Evolutionary conservation across 35 echinoderm and acorn worm genomes (phyloP), one percentile per base, ranked within the genome.

Genomic region (Ophioderma brevispina): DNA sequence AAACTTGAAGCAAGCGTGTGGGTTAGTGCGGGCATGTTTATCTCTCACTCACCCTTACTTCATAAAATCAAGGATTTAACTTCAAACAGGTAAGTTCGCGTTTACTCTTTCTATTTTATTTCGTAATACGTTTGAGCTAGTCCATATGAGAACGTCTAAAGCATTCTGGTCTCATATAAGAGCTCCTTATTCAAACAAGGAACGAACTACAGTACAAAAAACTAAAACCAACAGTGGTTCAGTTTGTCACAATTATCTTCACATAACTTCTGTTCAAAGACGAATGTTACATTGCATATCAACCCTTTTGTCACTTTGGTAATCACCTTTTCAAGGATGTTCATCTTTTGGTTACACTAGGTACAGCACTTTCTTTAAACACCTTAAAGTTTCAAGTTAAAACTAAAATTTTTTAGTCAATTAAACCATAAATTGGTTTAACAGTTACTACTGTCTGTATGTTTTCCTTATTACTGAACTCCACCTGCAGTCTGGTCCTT

Each of bases 21-120:
- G 36, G 85, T 4, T 55, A 87, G 31, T 15, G 13, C 25, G 85
- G 85, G 85, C 85, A 87, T 37, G n/a, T 37, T 87, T 38, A 87
- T 87, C 84, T 86, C 84, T 86, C 84, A 86, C 84, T 86, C 37
- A 86, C 56, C 59, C 13, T 86, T 86, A 86, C 84, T 84, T 86
- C 38, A 80, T 80, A 36, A 80, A 80, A 80, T 80, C 28, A 80
- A 32, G n/a, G 34, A 80, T 80, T 40, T 8, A 80, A 80, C 78
- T 37, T 80, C 78, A 40, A 80, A 80, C 78, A 34, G 59, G 59
- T 70, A 70, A 70, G 59, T 70, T 70, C 59, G 10, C 59, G 59
- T 70, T 70, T 70, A 70, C 10, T 70, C 28, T 70, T 30, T 70
- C 28, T 70, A 70, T 70, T 70, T 70, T 70, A 70, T 70, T 25